A percentile compares a stretch with the other conserved stretches of the same genome.
These are phyloP conservation scores for Chloropsis hardwickii DNA, from an alignment of 2,113 vertebrate genomes.

Conservation along the genomic window DNA sequence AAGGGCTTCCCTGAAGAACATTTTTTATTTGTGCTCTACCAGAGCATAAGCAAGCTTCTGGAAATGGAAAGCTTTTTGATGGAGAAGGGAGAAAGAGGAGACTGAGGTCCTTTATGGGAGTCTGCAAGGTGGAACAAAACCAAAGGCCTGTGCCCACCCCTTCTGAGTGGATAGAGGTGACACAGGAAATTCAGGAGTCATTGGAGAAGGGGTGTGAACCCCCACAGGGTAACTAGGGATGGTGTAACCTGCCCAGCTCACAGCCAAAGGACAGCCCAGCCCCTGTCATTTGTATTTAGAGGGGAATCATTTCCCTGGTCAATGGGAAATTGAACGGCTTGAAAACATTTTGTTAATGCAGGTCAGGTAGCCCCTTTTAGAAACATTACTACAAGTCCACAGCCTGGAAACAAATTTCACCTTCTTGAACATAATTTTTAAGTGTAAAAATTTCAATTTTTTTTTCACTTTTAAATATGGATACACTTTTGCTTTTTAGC, in stretches of 20 bases:
- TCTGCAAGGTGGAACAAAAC: not conserved
- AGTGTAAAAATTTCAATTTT: not conserved
- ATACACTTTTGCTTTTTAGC: not conserved
- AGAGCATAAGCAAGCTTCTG: not conserved
- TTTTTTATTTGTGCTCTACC: not conserved
- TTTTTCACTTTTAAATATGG: not conserved
- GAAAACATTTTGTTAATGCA: not conserved
- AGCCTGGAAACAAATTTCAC: not conserved
- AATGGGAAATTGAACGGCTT: not conserved
- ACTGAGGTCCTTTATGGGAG: not conserved
- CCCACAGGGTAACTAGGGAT: not conserved
- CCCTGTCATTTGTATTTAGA: not conserved
- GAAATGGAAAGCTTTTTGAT: not conserved
- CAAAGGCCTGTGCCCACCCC: not conserved
- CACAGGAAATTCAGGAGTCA: not conserved
- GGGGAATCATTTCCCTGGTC: not conserved
- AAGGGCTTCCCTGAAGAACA: not conserved
- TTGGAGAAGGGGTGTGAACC: not conserved
- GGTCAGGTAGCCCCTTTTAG: not conserved
- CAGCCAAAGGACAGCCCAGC: not conserved
- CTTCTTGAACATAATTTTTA: not conserved
- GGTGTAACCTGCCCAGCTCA: not conserved
- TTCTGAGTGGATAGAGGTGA: not conserved
- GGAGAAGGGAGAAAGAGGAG: not conserved
- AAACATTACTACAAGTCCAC: not conserved